Base-by-base conservation (phyloP, 2,113 vertebrate genomes). In the Theristicus caerulescens region DNA sequence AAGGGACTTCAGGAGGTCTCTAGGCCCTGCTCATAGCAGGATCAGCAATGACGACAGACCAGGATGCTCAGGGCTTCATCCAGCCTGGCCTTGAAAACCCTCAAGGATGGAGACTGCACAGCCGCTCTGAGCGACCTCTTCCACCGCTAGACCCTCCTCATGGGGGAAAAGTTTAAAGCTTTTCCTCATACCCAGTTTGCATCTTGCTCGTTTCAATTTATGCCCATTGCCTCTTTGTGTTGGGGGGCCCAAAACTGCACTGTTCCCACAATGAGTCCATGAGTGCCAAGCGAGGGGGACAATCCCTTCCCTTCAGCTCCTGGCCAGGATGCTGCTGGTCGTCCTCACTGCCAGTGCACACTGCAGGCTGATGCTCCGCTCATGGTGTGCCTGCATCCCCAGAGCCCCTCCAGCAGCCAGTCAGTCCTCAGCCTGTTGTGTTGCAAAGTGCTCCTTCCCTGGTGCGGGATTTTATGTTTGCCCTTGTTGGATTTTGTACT, bases 261-360 rank as follows among this genome's bases (percentile, higher is more conserved):
- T n/a, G 2, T 5, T 71, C 24, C 9, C n/a, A n/a, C 0, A 34
- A 21, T 8, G 9, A 74, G 10, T 26, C 36, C 2, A 0, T 3
- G 19, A 21, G 13, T 32, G 61, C 42, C 51, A n/a, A 12, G 9
- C 0, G 7, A 79, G 10, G 9, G 27, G 4, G 10, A 7, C 25
- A 26, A 59, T 5, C 64, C 29, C 21, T 64, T 34, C 29, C 59
- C 69, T 69, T 31, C 24, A 44, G 0, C 13, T 72, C 11, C 40
- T 25, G 7, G 6, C 9, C 34, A n/a, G 26, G 57, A 38, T 31
- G 17, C 32, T 78, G 40, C 40, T 61, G 44, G 36, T 32, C 2
- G 1, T 27, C 44, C 14, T 65, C 17, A 6, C 4, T 3, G 29
- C 10, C 52, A 52, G 17, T 4, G 32, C 42, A 26, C 4, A 4